Conservation (phyloP, 2,888 invertebrate genomes). For the Chromoteleia sp. region DNA sequence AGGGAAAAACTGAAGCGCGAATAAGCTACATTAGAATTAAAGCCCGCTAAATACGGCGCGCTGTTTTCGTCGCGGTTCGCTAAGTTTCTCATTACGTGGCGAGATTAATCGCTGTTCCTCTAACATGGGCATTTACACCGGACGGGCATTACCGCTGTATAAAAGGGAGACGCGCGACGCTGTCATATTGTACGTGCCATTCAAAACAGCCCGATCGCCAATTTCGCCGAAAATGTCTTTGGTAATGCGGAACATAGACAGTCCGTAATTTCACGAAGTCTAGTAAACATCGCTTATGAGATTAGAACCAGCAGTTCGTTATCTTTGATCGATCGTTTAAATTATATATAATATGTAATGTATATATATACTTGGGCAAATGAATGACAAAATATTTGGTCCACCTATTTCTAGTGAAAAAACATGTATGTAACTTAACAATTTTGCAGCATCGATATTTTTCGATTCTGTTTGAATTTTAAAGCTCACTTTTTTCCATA, state of each 20-base stretch:
- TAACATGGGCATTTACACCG: conserved; percentile 62
- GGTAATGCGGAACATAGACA: conserved; percentile 21
- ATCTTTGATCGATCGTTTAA: too few species aligned
- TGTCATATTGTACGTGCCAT: conserved; percentile 51
- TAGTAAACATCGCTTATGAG: too few species aligned
- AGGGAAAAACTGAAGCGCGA: conserved; percentile 62
- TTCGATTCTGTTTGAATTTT: too few species aligned
- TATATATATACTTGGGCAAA: too few species aligned
- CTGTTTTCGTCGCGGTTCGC: conserved; percentile 68
- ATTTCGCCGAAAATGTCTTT: conserved; percentile 28
- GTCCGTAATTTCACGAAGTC: conserved; percentile 14
- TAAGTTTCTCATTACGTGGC: conserved; percentile 66
- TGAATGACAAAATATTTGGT: too few species aligned
- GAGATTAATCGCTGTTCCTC: conserved; percentile 67
- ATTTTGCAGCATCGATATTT: too few species aligned
- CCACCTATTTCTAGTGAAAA: too few species aligned
- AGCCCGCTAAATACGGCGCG: conserved; percentile 61
- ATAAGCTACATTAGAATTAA: conserved; percentile 69
- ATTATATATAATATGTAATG: too few species aligned
- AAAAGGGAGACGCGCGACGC: conserved; percentile 37
- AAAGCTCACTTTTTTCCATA: too few species aligned
- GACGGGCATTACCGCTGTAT: conserved; percentile 58
- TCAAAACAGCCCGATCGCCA: conserved; percentile 38
- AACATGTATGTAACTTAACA: too few species aligned
- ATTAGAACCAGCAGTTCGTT: too few species aligned